Percentiles rank a stretch among this genome's conserved stretches.
phyloP scores from a whole-genome alignment of 2,888 invertebrate species.

The Balanococcus diminutus region DNA sequence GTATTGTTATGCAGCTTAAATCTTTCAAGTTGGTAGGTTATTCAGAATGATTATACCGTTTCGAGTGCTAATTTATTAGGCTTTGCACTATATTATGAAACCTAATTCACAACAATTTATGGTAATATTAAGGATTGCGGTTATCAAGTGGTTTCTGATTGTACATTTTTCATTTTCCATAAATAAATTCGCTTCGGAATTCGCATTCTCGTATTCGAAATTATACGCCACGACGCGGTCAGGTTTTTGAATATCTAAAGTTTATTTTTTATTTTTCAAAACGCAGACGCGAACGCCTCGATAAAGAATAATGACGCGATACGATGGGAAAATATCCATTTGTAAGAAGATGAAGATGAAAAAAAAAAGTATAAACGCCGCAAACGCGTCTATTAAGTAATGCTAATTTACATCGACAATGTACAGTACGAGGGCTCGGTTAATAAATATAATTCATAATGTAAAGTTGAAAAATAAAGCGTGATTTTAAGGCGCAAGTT shows the following conservation, averaged over 20 bases:
- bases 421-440: background rate
- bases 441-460: constrained; percentile 7
- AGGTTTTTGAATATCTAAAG: background rate
- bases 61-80: constrained; percentile 18
- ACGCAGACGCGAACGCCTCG: background rate
- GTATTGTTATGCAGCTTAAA: constrained; percentile 8
- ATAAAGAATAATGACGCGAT: background rate
- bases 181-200: background rate
- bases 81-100: background rate
- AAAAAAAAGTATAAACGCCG: background rate
- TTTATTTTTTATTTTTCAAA: background rate
- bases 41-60: constrained; percentile 9
- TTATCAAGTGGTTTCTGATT: constrained; percentile 33
- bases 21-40: constrained; percentile 4
- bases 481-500: background rate
- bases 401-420: background rate
- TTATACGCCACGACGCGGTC: background rate
- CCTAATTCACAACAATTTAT: constrained; percentile 27
- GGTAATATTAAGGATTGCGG: constrained; percentile 15
- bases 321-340: too few species aligned
- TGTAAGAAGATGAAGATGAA: background rate
- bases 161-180: background rate
- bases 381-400: background rate
- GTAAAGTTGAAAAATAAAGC: constrained; percentile 20
- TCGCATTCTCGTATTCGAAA: background rate